A percentile compares a stretch with the other conserved stretches of the same genome.
Evolutionary conservation across 2,888 invertebrate species (phyloP).

Genomic region (Thalpophila matura): DNA sequence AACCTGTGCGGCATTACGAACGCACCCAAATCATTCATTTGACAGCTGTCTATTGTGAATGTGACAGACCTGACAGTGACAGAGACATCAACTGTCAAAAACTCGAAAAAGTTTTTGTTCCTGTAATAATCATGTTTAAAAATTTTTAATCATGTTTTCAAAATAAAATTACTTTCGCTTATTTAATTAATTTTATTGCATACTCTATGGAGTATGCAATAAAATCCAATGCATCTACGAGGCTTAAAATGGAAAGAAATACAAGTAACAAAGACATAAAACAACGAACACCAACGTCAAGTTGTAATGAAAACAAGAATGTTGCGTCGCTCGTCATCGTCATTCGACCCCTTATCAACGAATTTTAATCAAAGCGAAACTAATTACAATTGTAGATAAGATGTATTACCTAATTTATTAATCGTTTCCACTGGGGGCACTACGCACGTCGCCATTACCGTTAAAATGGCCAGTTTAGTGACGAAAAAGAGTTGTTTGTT

Average conservation of each 20-base stretch:
- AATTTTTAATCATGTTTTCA: no score
- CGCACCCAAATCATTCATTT: constrained; percentile 12
- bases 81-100: constrained; percentile 30
- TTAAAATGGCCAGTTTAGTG: constrained; percentile 78
- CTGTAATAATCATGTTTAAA: no score
- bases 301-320: constrained; percentile 48
- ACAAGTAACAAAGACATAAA: neutral
- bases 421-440: constrained; percentile 55
- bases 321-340: constrained; percentile 59
- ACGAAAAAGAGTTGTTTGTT: constrained; percentile 73
- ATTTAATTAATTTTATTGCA: no score
- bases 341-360: constrained; percentile 68
- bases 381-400: constrained; percentile 88
- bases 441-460: constrained; percentile 46
- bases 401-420: constrained; percentile 78
- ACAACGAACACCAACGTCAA: constrained; percentile 33
- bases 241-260: constrained; percentile 38
- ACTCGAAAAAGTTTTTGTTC: no score
- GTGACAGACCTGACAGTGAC: neutral
- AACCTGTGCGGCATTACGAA: constrained; percentile 4
- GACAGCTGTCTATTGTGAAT: neutral
- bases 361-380: constrained; percentile 75
- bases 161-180: neutral
- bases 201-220: no score
- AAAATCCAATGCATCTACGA: no score